Evolutionary conservation across 2,888 invertebrate genomes (phyloP), one percentile per base, ranked within the genome.

Genomic region (Torymus tubicola): DNA sequence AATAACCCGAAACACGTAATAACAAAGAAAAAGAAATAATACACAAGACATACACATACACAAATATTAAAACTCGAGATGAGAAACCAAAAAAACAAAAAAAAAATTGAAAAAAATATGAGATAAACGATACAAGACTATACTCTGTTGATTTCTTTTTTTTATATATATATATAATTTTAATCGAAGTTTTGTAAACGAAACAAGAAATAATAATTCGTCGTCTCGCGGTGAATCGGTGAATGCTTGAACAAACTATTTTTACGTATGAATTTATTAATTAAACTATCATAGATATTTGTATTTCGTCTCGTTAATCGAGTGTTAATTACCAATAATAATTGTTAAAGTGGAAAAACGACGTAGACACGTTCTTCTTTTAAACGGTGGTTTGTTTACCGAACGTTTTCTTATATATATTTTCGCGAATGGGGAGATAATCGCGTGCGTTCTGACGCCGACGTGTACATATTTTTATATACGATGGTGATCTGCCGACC

Each of bases 341-440:
- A 42, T 42, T 42, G 42, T 42, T 42, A 42, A 42, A 42, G 8
- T 5, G 42, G 42, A 42, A 78, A 80, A 82, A 78, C 80, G 82
- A 82, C 63, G 76, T 82, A 80, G 80, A 78, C 78, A 76, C 42
- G 42, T 42, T 42, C 42, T 42, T 42, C 42, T 81, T 81, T 75
- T 79, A 79, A 81, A 83, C 83, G 83, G 83, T 83, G 83, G 83
- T 83, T 83, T 83, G 83, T 83, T 83, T 83, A 83, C 83, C 83
- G 83, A 81, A 81, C 78, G 82, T 82, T 82, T 81, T 81, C 42
- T 81, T 80, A 57, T 81, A 74, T 81, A 82, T n/a, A 77, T 81
- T 70, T 60, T 53, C 75, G 81, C 79, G 73, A 73, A 81, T 75
- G 68, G 42, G 42, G 42, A 8, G 10, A 42, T 42, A 42, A 42